Evolutionary conservation across 1,140 invertebrate genomes (phyloP), one percentile per base, ranked within the genome.

Genomic region (Lamellibrachia luymesi): DNA sequence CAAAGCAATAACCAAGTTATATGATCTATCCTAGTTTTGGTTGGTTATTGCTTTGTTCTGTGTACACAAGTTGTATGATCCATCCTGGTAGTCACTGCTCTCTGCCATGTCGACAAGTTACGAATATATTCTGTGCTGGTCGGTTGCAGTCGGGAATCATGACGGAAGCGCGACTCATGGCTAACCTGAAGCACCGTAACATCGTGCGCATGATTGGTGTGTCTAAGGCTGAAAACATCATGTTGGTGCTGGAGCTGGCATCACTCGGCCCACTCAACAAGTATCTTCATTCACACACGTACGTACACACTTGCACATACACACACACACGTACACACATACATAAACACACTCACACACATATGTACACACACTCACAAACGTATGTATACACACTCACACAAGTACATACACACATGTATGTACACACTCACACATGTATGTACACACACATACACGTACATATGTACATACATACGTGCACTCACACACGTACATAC

Each of bases 201-300:
- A 96, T 97, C 91, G 96, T 97, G 50, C 93, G 96, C 93, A 95
- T 97, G 94, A 96, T 97, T 90, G 96, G 97, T 93, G 95, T 97
- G 22, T 97, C 96, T 94, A 95, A 96, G 94, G 95, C 95, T 8
- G 96, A 96, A 49, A 95, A 95, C 92, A 95, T 97, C 38, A 97
- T 97, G 96, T 94, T 97, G 52, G 97, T 97, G 2, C 94, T 97
- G 94, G 97, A 97, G 94, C 94, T 97, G 91, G 96, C 96, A 93
- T 96, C 96, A 64, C 94, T 96, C 50, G 97, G 97, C 38, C 96
- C 96, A 50, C 94, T 97, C 0, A 96, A 97, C 94, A 96, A 96
- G 93, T 97, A 96, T 94, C 94, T 97, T 50, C 50, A 92, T 10
- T 91, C 49, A 50, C 49, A 51, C 91, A 50, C 91, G 49, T 91